These are phyloP conservation scores for Atherinosoma microstoma DNA, from an alignment of 2,797 vertebrate species.

Conservation along the genomic window DNA sequence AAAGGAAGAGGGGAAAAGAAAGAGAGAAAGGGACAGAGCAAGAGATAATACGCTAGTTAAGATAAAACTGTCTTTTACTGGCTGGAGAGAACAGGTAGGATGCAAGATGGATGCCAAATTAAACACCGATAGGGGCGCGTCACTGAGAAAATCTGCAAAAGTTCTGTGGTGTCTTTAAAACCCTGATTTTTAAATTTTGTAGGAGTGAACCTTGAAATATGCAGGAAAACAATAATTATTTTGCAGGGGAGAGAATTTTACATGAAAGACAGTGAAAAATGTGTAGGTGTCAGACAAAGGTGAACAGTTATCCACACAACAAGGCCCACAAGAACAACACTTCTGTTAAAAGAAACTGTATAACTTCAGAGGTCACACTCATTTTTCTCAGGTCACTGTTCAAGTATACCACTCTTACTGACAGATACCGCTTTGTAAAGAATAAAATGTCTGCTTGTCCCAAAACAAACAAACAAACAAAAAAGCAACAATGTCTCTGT, in stretches of 20 bases:
- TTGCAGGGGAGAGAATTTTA: not conserved
- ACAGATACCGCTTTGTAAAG: not conserved
- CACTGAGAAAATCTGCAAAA: not conserved
- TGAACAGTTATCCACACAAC: not conserved
- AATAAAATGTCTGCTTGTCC: not conserved
- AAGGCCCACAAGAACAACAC: not conserved
- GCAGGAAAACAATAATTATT: not conserved
- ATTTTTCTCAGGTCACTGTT: not conserved
- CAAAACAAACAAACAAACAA: not conserved
- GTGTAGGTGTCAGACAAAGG: not conserved
- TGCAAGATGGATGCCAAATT: not conserved
- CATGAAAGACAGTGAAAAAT: not conserved
- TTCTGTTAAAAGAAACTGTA: not conserved
- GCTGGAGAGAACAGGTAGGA: not conserved
- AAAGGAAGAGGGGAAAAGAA: too few species aligned
- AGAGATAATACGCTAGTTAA: too few species aligned
- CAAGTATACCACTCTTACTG: not conserved
- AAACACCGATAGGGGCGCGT: too few species aligned
- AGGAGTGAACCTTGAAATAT: not conserved
- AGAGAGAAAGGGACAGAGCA: not conserved
- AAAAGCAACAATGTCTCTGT: not conserved
- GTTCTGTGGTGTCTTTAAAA: not conserved
- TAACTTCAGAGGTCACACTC: not conserved
- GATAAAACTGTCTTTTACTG: not conserved
- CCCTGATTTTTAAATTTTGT: not conserved